phyloP scores from a whole-genome alignment of 2,113 vertebrate genomes.

The Genyomyrus donnyi region DNA sequence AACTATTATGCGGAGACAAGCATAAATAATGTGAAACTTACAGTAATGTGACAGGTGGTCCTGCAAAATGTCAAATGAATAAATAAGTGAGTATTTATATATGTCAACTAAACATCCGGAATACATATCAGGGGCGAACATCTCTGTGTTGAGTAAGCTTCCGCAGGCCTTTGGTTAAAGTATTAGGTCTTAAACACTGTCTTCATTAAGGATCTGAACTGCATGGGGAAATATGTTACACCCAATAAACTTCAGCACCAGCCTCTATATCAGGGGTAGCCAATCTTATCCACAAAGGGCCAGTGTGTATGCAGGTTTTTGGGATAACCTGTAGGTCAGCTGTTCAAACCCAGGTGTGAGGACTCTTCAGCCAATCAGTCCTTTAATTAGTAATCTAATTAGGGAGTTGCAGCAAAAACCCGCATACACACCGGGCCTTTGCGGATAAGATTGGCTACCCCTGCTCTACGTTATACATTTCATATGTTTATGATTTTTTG shows the following conservation, averaged over 20 bases:
- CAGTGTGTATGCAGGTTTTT: no score
- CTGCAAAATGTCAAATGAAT: background rate
- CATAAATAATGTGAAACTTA: background rate
- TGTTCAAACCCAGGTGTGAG: no score
- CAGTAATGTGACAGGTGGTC: background rate
- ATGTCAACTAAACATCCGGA: background rate
- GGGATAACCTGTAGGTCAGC: no score
- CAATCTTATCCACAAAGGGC: no score
- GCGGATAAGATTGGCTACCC: no score
- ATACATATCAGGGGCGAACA: background rate
- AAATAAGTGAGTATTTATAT: background rate
- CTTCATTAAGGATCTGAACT: background rate
- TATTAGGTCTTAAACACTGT: background rate
- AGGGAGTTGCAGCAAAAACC: no score
- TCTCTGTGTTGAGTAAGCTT: background rate
- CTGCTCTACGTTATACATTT: background rate
- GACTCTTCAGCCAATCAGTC: no score
- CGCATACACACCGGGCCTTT: no score
- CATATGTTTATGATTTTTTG: slow-evolving; percentile 21
- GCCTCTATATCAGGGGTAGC: background rate
- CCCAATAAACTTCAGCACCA: background rate
- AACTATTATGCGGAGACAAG: background rate
- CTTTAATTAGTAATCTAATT: no score
- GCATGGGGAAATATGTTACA: background rate
- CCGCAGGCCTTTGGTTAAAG: background rate